phyloP scores from a whole-genome alignment of 2,888 invertebrate species.

The Cenopis cana region DNA sequence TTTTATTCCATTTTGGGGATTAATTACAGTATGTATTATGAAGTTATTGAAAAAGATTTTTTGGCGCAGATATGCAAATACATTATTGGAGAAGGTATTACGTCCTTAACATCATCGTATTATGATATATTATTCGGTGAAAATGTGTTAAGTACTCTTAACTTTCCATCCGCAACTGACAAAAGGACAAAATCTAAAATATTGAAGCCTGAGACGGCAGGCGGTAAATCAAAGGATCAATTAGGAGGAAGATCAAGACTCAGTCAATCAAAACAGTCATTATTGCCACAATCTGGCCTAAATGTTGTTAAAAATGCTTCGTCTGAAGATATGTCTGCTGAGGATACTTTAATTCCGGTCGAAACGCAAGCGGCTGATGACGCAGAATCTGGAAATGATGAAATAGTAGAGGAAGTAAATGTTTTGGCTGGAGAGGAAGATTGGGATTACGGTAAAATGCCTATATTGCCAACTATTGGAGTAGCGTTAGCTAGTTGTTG shows the following conservation, averaged over 20 bases:
- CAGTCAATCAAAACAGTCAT: slow-evolving; percentile 57
- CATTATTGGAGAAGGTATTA: slow-evolving; percentile 71
- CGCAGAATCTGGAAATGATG: slow-evolving; percentile 54
- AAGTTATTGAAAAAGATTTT: slow-evolving; percentile 81
- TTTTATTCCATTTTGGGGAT: slow-evolving; percentile 86
- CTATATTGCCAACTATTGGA: slow-evolving; percentile 66
- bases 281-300: slow-evolving; percentile 50
- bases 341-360: slow-evolving; percentile 50
- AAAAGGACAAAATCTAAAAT: slow-evolving; percentile 71
- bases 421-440: slow-evolving; percentile 75
- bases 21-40: slow-evolving; percentile 86
- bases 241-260: slow-evolving; percentile 61
- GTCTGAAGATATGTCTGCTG: slow-evolving; percentile 53
- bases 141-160: slow-evolving; percentile 66
- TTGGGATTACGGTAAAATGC: slow-evolving; percentile 77
- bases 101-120: slow-evolving; percentile 66
- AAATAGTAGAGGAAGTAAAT: slow-evolving; percentile 58
- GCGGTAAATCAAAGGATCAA: slow-evolving; percentile 65
- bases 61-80: slow-evolving; percentile 80
- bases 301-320: slow-evolving; percentile 62
- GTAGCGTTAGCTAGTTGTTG: slow-evolving; percentile 78
- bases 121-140: slow-evolving; percentile 72
- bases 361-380: slow-evolving; percentile 58
- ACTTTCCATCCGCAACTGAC: slow-evolving; percentile 68
- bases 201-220: slow-evolving; percentile 65